Evolutionary conservation across 2,888 invertebrate genomes (phyloP), one percentile per base, ranked within the genome.

Genomic region (Campopleginae sp.): DNA sequence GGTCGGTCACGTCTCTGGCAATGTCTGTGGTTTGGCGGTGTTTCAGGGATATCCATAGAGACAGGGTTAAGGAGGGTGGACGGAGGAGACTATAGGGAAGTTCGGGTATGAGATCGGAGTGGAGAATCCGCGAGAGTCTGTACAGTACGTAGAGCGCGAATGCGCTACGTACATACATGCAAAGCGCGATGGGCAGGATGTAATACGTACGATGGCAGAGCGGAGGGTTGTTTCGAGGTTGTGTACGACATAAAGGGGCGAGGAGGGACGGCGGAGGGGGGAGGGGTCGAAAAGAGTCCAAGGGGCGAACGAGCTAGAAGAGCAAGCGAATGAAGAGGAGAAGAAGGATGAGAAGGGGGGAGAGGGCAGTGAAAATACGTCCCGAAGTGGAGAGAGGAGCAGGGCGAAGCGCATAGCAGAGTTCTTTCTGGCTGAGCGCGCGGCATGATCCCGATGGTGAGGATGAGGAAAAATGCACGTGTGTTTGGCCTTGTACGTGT

Each of bases 21-120:
- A 87, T 87, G 88, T 88, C 87, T 91, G 93, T 88, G 92, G 93
- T 92, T 93, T 93, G 92, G 92, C 92, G 89, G 87, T 86, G 91
- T 90, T 93, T 92, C 92, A 91, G 85, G 89, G 86, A 88, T 86
- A 78, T 23, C 80, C 82, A 85, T 79, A 77, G 82, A 76, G 51
- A 61, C 82, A 87, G 84, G 77, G 81, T 58, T 58, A 71, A 46
- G 54, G 75, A 77, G 78, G 66, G 51, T 65, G 58, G 65, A 72
- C 4, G 31, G 31, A 61, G 46, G 33, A 48, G n/a, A n/a, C n/a
- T 79, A n/a, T 38, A 42, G 31, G 17, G 23, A 19, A 72, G 58
- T 76, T 65, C 68, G 23, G 46, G 79, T 54, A 38, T 10, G 42
- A 48, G 31, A 75, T 65, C 38, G 48, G 58, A 74, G 68, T 58